These are phyloP conservation scores for Lerema accius DNA, from an alignment of 1,140 invertebrate species.

Conservation along the genomic window DNA sequence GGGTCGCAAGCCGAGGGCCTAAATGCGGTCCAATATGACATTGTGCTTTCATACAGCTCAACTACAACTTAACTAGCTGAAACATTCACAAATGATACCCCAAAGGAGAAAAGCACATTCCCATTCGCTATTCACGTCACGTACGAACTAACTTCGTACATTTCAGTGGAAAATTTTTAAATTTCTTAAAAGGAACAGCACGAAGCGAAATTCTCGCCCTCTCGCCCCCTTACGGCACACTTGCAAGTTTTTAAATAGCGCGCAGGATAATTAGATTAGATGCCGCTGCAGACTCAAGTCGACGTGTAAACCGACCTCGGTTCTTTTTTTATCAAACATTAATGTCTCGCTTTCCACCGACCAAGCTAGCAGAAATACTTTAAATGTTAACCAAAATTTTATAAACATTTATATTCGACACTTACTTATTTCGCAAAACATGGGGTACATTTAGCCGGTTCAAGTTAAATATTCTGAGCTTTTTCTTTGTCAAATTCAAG, in stretches of 20 bases:
- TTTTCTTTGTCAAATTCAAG: background rate
- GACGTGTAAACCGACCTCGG: constrained; percentile 44
- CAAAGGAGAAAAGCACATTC: constrained; percentile 29
- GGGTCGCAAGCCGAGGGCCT: constrained; percentile 41
- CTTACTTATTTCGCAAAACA: background rate
- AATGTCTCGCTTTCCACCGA: constrained; percentile 37
- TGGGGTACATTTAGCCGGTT: no score
- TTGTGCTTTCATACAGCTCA: constrained; percentile 43
- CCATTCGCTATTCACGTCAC: constrained; percentile 22
- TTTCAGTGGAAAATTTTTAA: constrained; percentile 38
- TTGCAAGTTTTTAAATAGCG: constrained; percentile 62
- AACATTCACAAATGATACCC: constrained; percentile 26
- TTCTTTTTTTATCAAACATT: constrained; percentile 48
- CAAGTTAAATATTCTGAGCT: no score
- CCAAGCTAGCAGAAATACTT: constrained; percentile 32
- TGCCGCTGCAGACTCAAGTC: constrained; percentile 46
- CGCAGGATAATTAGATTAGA: constrained; percentile 71
- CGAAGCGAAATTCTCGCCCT: constrained; percentile 56
- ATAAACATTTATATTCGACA: constrained; percentile 12
- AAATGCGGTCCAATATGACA: constrained; percentile 51
- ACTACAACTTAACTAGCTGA: constrained; percentile 29
- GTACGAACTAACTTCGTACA: constrained; percentile 28
- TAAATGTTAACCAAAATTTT: constrained; percentile 21
- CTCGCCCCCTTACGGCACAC: constrained; percentile 49
- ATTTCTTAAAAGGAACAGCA: constrained; percentile 49